Percentiles rank a stretch among this genome's conserved stretches.
Conservation (phyloP, 2,797 vertebrate species). For the Cirrhinus molitorella region DNA sequence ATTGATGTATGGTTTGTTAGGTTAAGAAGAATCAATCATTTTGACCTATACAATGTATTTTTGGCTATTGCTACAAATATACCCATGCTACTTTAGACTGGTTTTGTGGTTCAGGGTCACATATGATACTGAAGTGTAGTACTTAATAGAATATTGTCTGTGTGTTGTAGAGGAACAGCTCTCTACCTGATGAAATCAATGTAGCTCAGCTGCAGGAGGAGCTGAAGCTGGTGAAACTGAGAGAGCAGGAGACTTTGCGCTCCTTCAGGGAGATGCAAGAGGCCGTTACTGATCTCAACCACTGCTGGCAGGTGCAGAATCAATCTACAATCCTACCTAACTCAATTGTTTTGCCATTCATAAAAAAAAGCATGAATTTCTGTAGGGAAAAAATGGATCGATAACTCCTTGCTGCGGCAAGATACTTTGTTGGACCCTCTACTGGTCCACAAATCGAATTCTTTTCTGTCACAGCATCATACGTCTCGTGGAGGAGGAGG, state of each 20-base stretch:
- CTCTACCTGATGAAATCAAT: constrained; percentile 92
- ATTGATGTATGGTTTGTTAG: no score
- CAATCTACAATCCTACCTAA: neutral
- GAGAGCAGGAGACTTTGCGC: constrained; percentile 87
- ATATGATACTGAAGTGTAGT: no score
- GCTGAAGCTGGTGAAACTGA: constrained; percentile 89
- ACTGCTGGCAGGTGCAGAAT: constrained; percentile 89
- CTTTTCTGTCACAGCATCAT: constrained; percentile 75
- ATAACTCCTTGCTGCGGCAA: neutral
- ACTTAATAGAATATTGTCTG: neutral
- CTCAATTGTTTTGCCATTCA: neutral
- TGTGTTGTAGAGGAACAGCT: constrained; percentile 82
- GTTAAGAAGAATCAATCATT: no score
- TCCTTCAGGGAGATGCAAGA: constrained; percentile 89
- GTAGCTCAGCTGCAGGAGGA: constrained; percentile 90
- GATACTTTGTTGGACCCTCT: neutral
- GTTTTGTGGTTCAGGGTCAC: no score
- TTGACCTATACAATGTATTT: no score
- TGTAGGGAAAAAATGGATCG: neutral
- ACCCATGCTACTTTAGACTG: no score
- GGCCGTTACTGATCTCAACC: constrained; percentile 88
- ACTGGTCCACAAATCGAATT: neutral
- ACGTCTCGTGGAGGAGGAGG: constrained; percentile 83
- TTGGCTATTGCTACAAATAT: no score
- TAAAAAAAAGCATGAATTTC: neutral